Conservation (phyloP, 2,888 invertebrate species). For the Scotopteryx bipunctaria region DNA sequence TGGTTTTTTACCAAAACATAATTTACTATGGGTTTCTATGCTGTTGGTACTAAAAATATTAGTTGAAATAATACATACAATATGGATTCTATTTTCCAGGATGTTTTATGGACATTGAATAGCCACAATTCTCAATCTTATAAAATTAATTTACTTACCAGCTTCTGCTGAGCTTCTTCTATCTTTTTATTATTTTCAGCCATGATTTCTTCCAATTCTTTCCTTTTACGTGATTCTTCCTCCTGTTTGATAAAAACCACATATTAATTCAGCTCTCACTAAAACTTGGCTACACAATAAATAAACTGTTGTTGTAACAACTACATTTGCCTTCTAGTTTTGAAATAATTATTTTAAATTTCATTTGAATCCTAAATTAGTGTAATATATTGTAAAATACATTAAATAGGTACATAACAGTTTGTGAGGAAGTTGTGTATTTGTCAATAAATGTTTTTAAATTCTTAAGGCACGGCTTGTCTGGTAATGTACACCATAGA, state of each 20-base stretch:
- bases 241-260: slow-evolving; percentile 90
- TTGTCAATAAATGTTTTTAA: slow-evolving; percentile 8
- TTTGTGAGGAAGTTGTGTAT: slow-evolving; percentile 5
- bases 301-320: slow-evolving; percentile 14
- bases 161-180: slow-evolving; percentile 97
- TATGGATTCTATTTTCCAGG: no score
- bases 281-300: slow-evolving; percentile 28
- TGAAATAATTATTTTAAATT: slow-evolving; percentile 2
- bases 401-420: slow-evolving; percentile 1
- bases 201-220: slow-evolving; percentile 97
- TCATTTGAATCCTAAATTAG: slow-evolving; percentile 9
- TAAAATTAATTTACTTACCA: slow-evolving; percentile 92
- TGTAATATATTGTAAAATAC: slow-evolving; percentile 4
- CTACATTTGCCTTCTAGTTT: slow-evolving; percentile 8
- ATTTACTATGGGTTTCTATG: no score
- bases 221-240: slow-evolving; percentile 97
- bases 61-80: no score
- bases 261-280: slow-evolving; percentile 60
- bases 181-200: slow-evolving; percentile 99
- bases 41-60: no score
- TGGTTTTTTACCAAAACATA: no score
- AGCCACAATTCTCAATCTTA: no score
- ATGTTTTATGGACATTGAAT: no score
- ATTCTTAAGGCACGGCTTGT: not conserved
- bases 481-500: slow-evolving; percentile 15